Conservation (phyloP, 2,888 invertebrate species). For the Globia sparganii region DNA sequence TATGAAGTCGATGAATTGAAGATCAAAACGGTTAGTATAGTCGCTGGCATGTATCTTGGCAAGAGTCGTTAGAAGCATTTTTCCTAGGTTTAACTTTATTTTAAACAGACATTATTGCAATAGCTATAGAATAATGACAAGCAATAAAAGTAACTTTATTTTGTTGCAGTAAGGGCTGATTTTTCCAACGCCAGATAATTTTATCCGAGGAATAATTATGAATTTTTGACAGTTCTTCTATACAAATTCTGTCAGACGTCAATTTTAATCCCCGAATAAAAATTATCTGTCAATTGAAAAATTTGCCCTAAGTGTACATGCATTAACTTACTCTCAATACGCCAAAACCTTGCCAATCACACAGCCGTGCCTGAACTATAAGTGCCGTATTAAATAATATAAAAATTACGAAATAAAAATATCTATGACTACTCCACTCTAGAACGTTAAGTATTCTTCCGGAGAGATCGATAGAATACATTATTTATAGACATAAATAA, state of each 20-base stretch:
- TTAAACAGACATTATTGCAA: not conserved
- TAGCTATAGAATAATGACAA: too few species aligned
- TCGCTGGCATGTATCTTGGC: too few species aligned
- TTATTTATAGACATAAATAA: not conserved
- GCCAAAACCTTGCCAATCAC: not conserved
- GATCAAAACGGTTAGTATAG: not conserved
- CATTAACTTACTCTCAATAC: not conserved
- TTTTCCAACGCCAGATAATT: too few species aligned
- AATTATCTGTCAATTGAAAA: too few species aligned
- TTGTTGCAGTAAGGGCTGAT: too few species aligned
- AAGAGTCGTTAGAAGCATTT: not conserved
- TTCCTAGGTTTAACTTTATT: not conserved
- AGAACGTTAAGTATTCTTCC: not conserved
- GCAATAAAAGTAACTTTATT: too few species aligned
- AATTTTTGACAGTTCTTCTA: too few species aligned
- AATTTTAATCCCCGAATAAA: too few species aligned
- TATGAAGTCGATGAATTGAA: slow-evolving; percentile 7
- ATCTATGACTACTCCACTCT: not conserved
- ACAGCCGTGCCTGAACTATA: not conserved
- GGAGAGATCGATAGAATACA: slow-evolving; percentile 9
- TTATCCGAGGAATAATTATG: too few species aligned
- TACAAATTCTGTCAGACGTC: too few species aligned
- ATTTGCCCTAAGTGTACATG: too few species aligned
- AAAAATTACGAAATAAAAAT: not conserved
- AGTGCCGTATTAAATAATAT: too few species aligned